Percentiles rank a stretch among this genome's conserved stretches.
phyloP scores from a whole-genome alignment of 2,113 vertebrate genomes.

The Antechinus flavipes region DNA sequence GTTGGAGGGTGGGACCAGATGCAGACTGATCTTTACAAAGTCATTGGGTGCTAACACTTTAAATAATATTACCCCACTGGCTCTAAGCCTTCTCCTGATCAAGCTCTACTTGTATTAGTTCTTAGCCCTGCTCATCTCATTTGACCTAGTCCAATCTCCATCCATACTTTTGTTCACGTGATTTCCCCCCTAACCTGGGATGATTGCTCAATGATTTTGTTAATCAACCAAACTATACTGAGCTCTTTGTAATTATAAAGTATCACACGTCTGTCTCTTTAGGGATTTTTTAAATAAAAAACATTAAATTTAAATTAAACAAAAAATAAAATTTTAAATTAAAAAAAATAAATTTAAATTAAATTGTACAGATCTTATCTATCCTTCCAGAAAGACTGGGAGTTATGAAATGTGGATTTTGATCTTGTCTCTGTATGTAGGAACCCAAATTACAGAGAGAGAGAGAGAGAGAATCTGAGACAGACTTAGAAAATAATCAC shows the following conservation, averaged over 20 bases:
- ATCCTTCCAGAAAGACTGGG: not conserved
- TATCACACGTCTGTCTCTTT: not conserved
- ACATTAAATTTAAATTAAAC: too few species aligned
- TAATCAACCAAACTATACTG: not conserved
- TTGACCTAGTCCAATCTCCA: not conserved
- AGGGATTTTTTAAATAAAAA: not conserved
- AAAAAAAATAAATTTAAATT: too few species aligned
- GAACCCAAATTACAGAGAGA: too few species aligned
- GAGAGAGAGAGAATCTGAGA: too few species aligned
- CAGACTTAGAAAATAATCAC: not conserved
- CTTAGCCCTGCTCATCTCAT: not conserved
- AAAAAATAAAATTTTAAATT: too few species aligned
- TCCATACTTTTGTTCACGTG: not conserved
- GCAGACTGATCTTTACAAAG: not conserved
- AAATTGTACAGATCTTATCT: not conserved
- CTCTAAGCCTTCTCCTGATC: too few species aligned
- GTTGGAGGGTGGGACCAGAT: not conserved
- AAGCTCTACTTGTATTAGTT: too few species aligned
- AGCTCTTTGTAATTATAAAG: not conserved
- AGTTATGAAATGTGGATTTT: not conserved
- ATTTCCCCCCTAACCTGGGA: too few species aligned
- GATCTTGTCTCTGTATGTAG: not conserved
- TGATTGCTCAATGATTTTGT: too few species aligned
- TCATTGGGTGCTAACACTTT: not conserved
- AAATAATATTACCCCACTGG: too few species aligned